phyloP scores from a whole-genome alignment of 2,113 vertebrate genomes.

The Cricetomys ansorgei region DNA sequence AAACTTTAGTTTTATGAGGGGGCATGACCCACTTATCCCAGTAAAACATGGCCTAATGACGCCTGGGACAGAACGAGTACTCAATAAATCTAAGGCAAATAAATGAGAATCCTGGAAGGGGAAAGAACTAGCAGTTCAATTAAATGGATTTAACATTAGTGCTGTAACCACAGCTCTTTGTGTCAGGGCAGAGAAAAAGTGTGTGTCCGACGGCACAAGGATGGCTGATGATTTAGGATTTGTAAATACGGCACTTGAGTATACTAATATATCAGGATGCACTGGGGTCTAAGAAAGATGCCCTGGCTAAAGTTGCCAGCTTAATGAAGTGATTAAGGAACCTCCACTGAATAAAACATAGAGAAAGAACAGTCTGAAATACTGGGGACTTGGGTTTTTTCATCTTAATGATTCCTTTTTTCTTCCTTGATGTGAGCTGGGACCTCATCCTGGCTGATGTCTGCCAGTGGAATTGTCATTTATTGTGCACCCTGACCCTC shows the following conservation, averaged over 20 bases:
- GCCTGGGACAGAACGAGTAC: neutral
- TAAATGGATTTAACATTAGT: neutral
- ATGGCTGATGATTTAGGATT: constrained; percentile 8
- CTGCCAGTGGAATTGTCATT: no score
- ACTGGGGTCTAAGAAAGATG: constrained; percentile 12
- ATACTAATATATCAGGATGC: neutral
- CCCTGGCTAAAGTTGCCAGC: neutral
- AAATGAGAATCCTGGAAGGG: neutral
- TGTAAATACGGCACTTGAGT: neutral
- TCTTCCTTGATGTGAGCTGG: neutral
- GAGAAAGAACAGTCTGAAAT: neutral
- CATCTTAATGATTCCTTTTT: neutral
- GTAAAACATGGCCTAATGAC: constrained; percentile 8
- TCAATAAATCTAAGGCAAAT: constrained; percentile 28
- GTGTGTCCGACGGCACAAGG: neutral
- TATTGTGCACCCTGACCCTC: neutral
- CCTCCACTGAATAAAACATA: neutral
- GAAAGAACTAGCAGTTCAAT: neutral
- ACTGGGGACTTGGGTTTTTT: neutral
- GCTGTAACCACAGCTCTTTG: neutral
- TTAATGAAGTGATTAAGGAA: neutral
- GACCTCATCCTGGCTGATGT: neutral
- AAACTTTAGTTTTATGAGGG: constrained; percentile 53
- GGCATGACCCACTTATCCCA: constrained; percentile 19
- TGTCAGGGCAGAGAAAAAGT: neutral